phyloP scores from a whole-genome alignment of 1,140 invertebrate genomes.

The Danaus melanippus region DNA sequence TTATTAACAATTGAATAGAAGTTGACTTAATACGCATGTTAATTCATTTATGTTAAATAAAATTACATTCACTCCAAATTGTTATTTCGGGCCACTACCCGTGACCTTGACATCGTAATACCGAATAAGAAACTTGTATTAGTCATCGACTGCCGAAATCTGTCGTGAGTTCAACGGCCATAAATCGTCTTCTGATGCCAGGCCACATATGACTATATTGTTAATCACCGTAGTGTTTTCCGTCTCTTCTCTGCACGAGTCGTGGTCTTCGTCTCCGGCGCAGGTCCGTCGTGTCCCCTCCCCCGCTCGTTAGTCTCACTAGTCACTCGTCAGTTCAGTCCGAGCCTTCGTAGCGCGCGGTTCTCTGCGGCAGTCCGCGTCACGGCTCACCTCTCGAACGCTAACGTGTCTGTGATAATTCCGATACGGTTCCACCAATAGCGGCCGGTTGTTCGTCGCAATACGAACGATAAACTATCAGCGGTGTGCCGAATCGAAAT shows the following conservation, averaged over 20 bases:
- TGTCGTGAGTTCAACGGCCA: constrained; percentile 63
- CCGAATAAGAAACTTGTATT: constrained; percentile 21
- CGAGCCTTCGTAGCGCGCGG: constrained; percentile 33
- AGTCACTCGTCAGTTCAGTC: constrained; percentile 27
- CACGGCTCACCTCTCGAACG: constrained; percentile 32
- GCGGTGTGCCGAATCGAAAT: constrained; percentile 42
- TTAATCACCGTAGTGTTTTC: no score
- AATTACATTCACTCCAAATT: no score
- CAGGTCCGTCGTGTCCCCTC: constrained; percentile 16
- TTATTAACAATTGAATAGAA: no score
- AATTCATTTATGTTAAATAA: no score
- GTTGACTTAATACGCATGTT: no score
- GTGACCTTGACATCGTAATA: constrained; percentile 33
- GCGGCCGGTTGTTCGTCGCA: constrained; percentile 30
- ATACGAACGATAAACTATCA: constrained; percentile 39
- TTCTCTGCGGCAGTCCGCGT: constrained; percentile 24
- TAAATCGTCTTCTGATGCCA: constrained; percentile 59
- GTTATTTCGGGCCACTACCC: no score
- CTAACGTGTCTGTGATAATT: constrained; percentile 57
- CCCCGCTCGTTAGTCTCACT: not conserved
- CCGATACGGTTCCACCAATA: constrained; percentile 48
- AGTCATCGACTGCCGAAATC: constrained; percentile 44
- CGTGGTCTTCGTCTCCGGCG: constrained; percentile 10
- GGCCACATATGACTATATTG: constrained; percentile 58
- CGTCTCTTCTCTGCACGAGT: no score